Conservation (phyloP, 2,797 vertebrate species). For the Acestrorhynchus altus region DNA sequence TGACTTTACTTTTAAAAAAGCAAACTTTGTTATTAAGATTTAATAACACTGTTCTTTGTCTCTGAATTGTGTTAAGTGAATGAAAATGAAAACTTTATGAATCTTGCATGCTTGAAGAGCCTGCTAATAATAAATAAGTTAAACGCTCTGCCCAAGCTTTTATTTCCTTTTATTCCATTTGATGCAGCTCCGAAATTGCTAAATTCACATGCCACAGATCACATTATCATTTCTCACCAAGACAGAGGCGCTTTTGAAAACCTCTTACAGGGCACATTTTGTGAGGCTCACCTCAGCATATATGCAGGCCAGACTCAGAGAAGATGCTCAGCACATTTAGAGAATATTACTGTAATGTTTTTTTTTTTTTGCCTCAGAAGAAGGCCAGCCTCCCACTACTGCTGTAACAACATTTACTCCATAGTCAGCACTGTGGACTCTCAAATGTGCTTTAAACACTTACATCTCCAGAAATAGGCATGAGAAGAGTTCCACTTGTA, state of each 20-base stretch:
- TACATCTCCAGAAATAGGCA: constrained; percentile 34
- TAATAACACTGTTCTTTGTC: constrained; percentile 55
- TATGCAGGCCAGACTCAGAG: constrained; percentile 35
- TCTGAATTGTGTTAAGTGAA: constrained; percentile 60
- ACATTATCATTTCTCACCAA: constrained; percentile 58
- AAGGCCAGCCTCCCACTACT: constrained; percentile 35
- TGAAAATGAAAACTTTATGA: constrained; percentile 73
- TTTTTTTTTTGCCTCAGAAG: not conserved
- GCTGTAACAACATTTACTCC: constrained; percentile 44
- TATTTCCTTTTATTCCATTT: constrained; percentile 59
- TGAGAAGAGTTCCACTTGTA: constrained; percentile 26
- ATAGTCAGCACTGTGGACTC: constrained; percentile 36
- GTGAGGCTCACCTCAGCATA: constrained; percentile 45
- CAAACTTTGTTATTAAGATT: constrained; percentile 65
- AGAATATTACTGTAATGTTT: constrained; percentile 36
- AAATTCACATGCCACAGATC: constrained; percentile 49
- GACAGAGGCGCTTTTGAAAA: constrained; percentile 47
- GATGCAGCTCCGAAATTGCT: constrained; percentile 51
- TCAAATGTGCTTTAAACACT: constrained; percentile 9
- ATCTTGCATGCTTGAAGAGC: constrained; percentile 62
- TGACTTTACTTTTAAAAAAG: constrained; percentile 53
- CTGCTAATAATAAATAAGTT: constrained; percentile 73
- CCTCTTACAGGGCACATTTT: constrained; percentile 56
- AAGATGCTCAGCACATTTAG: constrained; percentile 46
- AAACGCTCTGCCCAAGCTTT: constrained; percentile 51